Conservation (phyloP, 2,797 vertebrate species). For the Tympanoctomys barrerae region DNA sequence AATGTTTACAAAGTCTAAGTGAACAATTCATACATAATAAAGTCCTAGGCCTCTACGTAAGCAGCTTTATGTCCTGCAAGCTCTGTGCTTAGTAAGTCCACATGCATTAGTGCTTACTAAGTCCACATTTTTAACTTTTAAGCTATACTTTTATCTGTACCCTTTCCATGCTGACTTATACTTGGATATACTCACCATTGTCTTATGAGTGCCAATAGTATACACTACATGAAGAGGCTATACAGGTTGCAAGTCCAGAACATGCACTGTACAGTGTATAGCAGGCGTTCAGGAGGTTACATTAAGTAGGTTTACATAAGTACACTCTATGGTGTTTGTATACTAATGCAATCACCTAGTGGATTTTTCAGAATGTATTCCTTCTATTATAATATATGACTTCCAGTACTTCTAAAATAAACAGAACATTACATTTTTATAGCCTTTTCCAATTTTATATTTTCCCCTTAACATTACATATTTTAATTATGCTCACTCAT, state of each 20-base stretch:
- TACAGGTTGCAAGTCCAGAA: no score
- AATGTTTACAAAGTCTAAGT: neutral
- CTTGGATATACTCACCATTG: neutral
- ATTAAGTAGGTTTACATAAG: neutral
- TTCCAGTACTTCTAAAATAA: neutral
- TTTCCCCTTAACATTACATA: neutral
- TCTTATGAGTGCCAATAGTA: neutral
- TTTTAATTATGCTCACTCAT: neutral
- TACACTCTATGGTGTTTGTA: neutral
- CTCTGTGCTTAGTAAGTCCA: neutral
- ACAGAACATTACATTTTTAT: neutral
- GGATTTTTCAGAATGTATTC: neutral
- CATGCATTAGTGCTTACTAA: no score
- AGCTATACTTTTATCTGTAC: neutral
- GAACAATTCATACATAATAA: neutral
- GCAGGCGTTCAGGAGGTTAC: neutral
- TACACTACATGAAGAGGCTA: no score
- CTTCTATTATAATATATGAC: neutral
- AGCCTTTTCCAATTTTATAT: neutral
- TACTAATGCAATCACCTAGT: neutral
- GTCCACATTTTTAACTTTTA: neutral
- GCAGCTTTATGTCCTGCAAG: neutral
- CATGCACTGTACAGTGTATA: neutral
- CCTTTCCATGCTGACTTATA: neutral
- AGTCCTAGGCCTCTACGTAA: neutral